phyloP scores from a whole-genome alignment of 2,888 invertebrate species.

The Magallana nippona region DNA sequence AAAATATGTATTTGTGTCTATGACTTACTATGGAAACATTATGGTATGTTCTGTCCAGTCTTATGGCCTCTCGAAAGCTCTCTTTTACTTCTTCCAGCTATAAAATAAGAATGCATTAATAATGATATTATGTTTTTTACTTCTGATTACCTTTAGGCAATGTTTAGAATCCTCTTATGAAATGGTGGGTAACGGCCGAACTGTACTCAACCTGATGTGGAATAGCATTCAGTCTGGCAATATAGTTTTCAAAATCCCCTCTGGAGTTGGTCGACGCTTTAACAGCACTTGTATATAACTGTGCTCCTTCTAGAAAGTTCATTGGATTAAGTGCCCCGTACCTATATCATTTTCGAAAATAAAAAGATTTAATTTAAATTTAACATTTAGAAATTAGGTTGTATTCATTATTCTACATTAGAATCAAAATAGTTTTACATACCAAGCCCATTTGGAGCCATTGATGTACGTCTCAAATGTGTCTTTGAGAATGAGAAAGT shows the following conservation, averaged over 20 bases:
- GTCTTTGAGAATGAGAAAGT: slow-evolving; percentile 58
- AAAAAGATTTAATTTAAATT: no score
- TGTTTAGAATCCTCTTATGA: no score
- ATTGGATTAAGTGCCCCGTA: slow-evolving; percentile 60
- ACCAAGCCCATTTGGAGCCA: slow-evolving; percentile 61
- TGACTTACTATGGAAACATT: slow-evolving; percentile 37
- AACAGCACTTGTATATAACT: slow-evolving; percentile 51
- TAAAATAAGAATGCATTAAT: neutral
- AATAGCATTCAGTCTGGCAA: slow-evolving; percentile 53
- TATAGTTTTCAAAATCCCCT: slow-evolving; percentile 62
- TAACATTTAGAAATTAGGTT: no score
- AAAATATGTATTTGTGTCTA: no score
- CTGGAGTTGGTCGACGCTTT: slow-evolving; percentile 50
- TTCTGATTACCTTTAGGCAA: no score
- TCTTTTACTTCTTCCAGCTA: slow-evolving; percentile 59
- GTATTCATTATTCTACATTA: no score
- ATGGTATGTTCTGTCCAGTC: slow-evolving; percentile 67
- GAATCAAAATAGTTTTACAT: no score
- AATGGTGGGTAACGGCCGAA: no score
- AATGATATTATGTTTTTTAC: no score
- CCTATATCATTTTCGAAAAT: slow-evolving; percentile 37
- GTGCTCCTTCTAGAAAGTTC: slow-evolving; percentile 60
- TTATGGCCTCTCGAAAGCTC: slow-evolving; percentile 72
- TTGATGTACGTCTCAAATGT: slow-evolving; percentile 57
- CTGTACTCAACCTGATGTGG: slow-evolving; percentile 51